Evolutionary conservation across 2,797 vertebrate species (phyloP), one percentile per base, ranked within the genome.

Genomic region (Garrulus glandarius): DNA sequence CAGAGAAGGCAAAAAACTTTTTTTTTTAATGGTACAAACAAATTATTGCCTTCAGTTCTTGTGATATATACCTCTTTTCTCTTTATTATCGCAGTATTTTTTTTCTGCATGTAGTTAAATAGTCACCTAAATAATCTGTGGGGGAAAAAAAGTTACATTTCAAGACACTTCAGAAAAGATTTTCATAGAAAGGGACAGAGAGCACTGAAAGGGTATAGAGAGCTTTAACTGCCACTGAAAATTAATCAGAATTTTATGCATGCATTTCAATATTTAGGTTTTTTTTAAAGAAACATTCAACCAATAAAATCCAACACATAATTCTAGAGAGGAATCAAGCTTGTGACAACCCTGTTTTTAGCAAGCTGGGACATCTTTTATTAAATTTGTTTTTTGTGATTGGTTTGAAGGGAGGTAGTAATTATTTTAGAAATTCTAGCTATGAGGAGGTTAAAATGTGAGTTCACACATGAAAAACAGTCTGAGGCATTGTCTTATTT

Each of bases 91-190:
- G 15, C 39, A 69, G 12, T 29, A 0, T 6, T 26, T n/a, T 79
- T 70, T 36, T 64, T n/a, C 23, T 46, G 7, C 39, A 24, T 56
- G 6, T 20, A 52, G 8, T 41, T 67, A 46, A 71, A 32, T 2
- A 27, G 26, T 36, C 14, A 76, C 12, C 5, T 5, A 82, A 79
- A 68, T 6, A 44, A 24, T 7, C 26, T 19, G 7, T 5, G 3
- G 5, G 18, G 4, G 3, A 10, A 0, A n/a, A 16, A 29, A 44
- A 8, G 3, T 5, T 22, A n/a, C 1, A 19, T 57, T 77, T 81
- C 36, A 78, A 67, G 8, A 4, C 4, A 43, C 12, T 60, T 63
- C 6, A 26, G 15, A 26, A 87, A 65, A 70, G 1, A 34, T 43
- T 82, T 82, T 16, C 0, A 4, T 63, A 39, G 46, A 34, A 63